Conservation (phyloP, 2,888 invertebrate species). For the Crematogaster levior region DNA sequence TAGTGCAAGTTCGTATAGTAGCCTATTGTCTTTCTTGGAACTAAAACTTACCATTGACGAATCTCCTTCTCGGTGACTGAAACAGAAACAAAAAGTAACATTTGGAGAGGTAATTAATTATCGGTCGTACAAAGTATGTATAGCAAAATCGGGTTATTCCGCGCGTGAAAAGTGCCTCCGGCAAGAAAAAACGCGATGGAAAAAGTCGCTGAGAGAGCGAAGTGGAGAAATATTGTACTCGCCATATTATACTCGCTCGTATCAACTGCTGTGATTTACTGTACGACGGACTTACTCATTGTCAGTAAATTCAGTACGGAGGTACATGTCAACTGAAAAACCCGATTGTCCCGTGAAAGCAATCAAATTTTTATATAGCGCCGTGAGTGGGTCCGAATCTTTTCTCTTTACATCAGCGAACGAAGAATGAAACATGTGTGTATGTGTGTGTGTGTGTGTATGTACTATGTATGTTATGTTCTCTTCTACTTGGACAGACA, state of each 20-base stretch:
- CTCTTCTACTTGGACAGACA: background rate
- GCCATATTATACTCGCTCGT: constrained; percentile 31
- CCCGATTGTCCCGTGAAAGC: constrained; percentile 42
- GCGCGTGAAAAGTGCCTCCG: constrained; percentile 38
- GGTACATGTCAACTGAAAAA: constrained; percentile 46
- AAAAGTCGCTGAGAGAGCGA: background rate
- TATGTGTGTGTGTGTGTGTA: no score
- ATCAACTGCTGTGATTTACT: constrained; percentile 56
- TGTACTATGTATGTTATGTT: no score
- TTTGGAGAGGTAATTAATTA: constrained; percentile 41
- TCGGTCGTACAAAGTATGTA: background rate
- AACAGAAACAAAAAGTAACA: constrained; percentile 83
- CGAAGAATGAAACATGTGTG: background rate
- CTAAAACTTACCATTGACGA: constrained; percentile 92
- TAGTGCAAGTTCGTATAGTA: constrained; percentile 2
- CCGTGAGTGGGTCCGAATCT: background rate
- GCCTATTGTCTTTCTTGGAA: background rate
- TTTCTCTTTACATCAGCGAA: constrained; percentile 21
- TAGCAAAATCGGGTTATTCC: constrained; percentile 24
- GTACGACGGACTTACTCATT: constrained; percentile 54
- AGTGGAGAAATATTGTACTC: constrained; percentile 46
- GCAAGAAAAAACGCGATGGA: constrained; percentile 28
- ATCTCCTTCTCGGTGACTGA: constrained; percentile 96
- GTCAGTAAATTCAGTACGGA: constrained; percentile 48
- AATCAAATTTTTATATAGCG: constrained; percentile 48